These are phyloP conservation scores for Timandra comae DNA, from an alignment of 2,888 invertebrate genomes.

Conservation along the genomic window DNA sequence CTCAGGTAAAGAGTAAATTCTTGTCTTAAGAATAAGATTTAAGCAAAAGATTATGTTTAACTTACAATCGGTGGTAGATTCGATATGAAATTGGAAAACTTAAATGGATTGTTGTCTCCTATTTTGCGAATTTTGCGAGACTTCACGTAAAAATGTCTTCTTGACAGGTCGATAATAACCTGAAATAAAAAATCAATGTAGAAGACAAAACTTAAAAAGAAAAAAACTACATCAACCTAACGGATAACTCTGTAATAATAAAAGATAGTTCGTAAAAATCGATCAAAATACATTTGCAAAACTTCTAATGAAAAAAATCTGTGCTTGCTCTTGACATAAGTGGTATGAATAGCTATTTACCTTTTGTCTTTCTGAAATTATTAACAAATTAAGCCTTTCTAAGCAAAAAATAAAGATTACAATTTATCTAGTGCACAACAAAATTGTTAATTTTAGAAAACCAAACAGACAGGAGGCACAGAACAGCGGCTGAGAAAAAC, in stretches of 20 bases:
- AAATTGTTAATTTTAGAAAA: conserved; percentile 40
- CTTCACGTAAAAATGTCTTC: conserved; percentile 70
- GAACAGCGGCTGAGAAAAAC: conserved; percentile 59
- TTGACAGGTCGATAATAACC: conserved; percentile 76
- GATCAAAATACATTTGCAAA: conserved; percentile 22
- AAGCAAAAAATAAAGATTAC: conserved; percentile 20
- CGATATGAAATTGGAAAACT: conserved; percentile 74
- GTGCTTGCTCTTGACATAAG: conserved; percentile 11
- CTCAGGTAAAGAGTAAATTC: too few species aligned
- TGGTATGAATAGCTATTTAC: conserved; percentile 12
- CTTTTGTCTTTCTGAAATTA: conserved; percentile 8
- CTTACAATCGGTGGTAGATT: conserved; percentile 76
- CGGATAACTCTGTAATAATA: conserved; percentile 16
- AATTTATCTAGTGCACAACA: conserved; percentile 29
- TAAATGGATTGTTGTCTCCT: conserved; percentile 75
- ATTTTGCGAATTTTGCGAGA: conserved; percentile 70
- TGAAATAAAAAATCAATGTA: conserved; percentile 74
- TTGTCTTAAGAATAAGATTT: too few species aligned
- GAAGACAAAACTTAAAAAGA: conserved; percentile 30
- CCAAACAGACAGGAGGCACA: conserved; percentile 42
- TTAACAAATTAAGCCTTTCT: conserved; percentile 3
- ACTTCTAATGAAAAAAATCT: conserved; percentile 18
- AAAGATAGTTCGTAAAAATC: conserved; percentile 23
- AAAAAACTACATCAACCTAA: conserved; percentile 13
- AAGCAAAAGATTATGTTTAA: conserved; percentile 18